Evolutionary conservation across 2,888 invertebrate genomes (phyloP).

Genomic region (Palloptera scutellata): DNA sequence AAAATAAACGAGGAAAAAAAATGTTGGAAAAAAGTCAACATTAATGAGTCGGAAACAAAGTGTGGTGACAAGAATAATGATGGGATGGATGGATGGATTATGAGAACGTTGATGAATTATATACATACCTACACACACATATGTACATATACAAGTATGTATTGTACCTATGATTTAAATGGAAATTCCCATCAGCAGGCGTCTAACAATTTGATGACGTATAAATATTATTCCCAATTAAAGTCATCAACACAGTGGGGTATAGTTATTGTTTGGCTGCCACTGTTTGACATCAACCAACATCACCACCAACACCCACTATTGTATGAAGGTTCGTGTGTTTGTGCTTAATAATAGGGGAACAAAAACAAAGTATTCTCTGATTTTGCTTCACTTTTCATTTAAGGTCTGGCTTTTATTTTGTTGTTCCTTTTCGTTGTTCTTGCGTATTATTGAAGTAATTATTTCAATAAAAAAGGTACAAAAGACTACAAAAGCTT

Average conservation of each 20-base stretch:
- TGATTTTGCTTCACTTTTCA: conserved; percentile 20
- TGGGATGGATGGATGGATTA: conserved; percentile 8
- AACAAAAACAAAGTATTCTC: conserved; percentile 10
- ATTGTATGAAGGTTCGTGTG: not conserved
- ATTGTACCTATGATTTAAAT: not conserved
- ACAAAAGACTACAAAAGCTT: conserved; percentile 29
- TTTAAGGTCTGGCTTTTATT: conserved; percentile 21
- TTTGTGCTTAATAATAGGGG: not conserved
- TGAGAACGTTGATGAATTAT: not conserved
- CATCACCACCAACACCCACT: conserved; percentile 17
- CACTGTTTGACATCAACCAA: not conserved
- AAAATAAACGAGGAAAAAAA: conserved; percentile 2
- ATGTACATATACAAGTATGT: too few species aligned
- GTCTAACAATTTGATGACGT: conserved; percentile 47
- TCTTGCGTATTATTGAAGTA: conserved; percentile 53
- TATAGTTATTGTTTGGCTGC: not conserved
- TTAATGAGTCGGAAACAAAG: conserved; percentile 25
- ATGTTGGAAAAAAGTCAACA: conserved; percentile 22
- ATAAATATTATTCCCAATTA: conserved; percentile 64
- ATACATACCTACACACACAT: conserved; percentile 3
- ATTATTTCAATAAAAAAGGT: conserved; percentile 55
- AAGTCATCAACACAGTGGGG: conserved; percentile 59
- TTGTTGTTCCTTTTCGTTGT: conserved; percentile 22
- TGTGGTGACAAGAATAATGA: conserved; percentile 17
- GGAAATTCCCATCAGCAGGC: conserved; percentile 26